Percentiles rank a stretch among this genome's conserved stretches.
These are phyloP conservation scores for Camponotus pennsylvanicus DNA, from an alignment of 1,140 invertebrate species.

Conservation along the genomic window DNA sequence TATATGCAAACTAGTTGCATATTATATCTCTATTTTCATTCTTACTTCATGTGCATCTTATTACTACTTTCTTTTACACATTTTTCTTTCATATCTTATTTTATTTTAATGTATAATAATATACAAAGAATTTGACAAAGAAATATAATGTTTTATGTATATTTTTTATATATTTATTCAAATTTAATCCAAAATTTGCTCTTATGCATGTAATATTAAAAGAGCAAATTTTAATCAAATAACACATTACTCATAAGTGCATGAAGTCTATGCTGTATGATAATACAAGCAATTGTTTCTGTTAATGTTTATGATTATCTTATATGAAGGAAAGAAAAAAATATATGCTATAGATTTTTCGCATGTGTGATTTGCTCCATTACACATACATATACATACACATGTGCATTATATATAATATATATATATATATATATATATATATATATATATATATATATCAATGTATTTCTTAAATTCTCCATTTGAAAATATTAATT, in stretches of 20 bases:
- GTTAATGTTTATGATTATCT: not conserved
- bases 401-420: too few species aligned
- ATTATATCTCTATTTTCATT: conserved; percentile 5
- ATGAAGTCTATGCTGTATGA: not conserved
- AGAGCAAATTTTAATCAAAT: not conserved
- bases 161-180: not conserved
- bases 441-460: too few species aligned
- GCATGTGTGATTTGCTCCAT: not conserved
- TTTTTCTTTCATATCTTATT: not conserved
- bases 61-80: conserved; percentile 16
- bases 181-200: conserved; percentile 5
- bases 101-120: not conserved
- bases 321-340: not conserved
- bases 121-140: not conserved
- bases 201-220: conserved; percentile 13
- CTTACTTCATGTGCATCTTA: not conserved
- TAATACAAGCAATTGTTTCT: conserved; percentile 6
- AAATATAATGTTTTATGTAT: not conserved
- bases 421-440: too few species aligned
- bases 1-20: not conserved
- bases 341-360: not conserved
- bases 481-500: not conserved
- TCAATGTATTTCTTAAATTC: not conserved
- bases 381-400: not conserved
- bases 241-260: conserved; percentile 12